Conservation (phyloP, 2,113 vertebrate species). For the Phainopepla nitens region DNA sequence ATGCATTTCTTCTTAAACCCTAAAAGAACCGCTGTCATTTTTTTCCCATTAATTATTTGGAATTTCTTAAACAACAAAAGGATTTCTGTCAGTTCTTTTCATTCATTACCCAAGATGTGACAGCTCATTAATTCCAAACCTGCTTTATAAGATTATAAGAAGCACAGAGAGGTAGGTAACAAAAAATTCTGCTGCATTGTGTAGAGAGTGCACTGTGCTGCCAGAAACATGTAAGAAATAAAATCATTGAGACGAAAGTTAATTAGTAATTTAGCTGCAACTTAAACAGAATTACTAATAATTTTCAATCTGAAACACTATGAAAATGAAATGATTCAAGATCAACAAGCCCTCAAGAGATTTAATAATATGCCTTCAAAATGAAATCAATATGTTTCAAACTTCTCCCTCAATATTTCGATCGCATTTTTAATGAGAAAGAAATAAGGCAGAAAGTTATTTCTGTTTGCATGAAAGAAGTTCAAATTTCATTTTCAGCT, state of each 20-base stretch:
- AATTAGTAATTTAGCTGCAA: conserved; percentile 42
- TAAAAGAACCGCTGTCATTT: conserved; percentile 20
- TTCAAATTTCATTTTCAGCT: conserved; percentile 8
- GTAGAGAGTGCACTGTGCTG: background rate
- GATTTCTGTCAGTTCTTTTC: conserved; percentile 48
- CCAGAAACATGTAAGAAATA: background rate
- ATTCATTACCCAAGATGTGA: conserved; percentile 45
- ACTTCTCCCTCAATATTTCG: conserved; percentile 35
- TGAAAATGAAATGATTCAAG: conserved; percentile 24
- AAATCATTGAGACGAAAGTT: conserved; percentile 26
- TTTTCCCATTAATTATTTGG: conserved; percentile 24
- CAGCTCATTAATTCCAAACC: conserved; percentile 63
- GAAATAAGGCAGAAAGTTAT: conserved; percentile 7
- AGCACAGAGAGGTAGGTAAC: background rate
- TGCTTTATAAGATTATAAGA: conserved; percentile 5
- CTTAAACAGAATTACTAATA: conserved; percentile 39
- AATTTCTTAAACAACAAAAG: conserved; percentile 52
- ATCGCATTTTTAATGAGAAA: conserved; percentile 17
- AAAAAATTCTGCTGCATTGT: background rate
- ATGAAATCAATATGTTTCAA: conserved; percentile 45
- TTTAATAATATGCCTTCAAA: conserved; percentile 40
- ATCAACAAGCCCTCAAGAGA: conserved; percentile 36
- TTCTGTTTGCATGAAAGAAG: conserved; percentile 22
- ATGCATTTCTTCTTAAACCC: background rate
- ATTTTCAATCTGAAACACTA: conserved; percentile 14